Evolutionary conservation across 2,113 vertebrate species (phyloP).

Genomic region (Procavia capensis): DNA sequence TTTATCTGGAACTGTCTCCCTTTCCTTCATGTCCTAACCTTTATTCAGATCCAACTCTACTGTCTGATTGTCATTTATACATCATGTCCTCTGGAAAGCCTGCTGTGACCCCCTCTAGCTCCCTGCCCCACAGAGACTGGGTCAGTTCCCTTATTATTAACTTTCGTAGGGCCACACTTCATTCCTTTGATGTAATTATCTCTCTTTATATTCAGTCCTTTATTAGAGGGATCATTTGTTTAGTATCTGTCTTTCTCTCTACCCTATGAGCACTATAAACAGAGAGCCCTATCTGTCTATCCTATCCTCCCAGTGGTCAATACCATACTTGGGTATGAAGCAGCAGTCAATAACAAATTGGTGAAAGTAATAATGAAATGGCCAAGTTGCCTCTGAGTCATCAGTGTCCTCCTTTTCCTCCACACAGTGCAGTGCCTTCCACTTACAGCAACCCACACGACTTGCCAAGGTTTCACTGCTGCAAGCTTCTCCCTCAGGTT

Average conservation of each 20-base stretch:
- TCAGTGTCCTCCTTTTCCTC: not conserved
- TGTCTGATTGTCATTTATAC: not conserved
- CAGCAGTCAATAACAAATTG: no score
- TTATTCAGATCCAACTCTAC: not conserved
- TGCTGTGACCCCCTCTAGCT: not conserved
- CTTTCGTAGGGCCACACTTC: not conserved
- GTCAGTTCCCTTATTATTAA: not conserved
- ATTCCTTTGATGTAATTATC: not conserved
- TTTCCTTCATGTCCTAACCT: not conserved
- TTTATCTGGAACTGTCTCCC: not conserved
- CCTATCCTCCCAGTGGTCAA: no score
- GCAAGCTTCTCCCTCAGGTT: not conserved
- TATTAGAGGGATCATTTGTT: not conserved
- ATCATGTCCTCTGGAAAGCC: not conserved
- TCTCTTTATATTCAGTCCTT: not conserved
- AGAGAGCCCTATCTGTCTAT: not conserved
- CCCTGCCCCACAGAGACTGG: not conserved
- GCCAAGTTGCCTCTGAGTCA: not conserved
- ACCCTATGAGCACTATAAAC: not conserved
- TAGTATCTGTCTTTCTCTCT: not conserved
- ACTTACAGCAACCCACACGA: no score
- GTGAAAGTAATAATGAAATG: not conserved
- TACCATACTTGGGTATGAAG: rapidly evolving
- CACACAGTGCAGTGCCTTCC: not conserved
- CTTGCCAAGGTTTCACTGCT: not conserved